These are phyloP conservation scores for Eumeta japonica DNA, from an alignment of 1,140 invertebrate species.

Conservation along the genomic window DNA sequence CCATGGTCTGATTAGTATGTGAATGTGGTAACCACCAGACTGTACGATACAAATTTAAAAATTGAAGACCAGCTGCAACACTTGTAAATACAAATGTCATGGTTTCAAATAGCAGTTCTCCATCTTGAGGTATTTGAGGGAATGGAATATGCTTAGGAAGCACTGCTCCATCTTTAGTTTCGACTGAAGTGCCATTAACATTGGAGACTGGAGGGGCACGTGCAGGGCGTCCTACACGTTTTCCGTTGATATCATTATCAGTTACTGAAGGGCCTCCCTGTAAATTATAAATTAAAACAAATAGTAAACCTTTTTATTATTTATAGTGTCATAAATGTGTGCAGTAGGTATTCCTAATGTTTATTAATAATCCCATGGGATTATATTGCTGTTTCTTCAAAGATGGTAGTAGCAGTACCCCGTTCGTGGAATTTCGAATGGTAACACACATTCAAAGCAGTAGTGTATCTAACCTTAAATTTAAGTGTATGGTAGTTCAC, in stretches of 20 bases:
- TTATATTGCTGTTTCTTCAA: too few species aligned
- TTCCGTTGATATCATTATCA: conserved; percentile 35
- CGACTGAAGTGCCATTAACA: conserved; percentile 12
- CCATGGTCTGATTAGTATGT: conserved; percentile 84
- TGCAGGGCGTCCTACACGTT: conserved; percentile 19
- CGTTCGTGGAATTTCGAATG: too few species aligned
- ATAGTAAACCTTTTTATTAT: too few species aligned
- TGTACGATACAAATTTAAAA: conserved; percentile 91
- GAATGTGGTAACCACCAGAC: conserved; percentile 97
- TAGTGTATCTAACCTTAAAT: too few species aligned
- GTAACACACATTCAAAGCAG: too few species aligned
- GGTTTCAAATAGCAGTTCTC: conserved; percentile 82
- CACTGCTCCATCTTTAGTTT: conserved; percentile 25
- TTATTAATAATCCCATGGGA: too few species aligned
- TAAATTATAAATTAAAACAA: conserved; percentile 6
- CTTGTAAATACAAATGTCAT: conserved; percentile 80
- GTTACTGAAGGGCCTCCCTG: conserved; percentile 22
- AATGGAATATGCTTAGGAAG: conserved; percentile 80
- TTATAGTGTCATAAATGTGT: too few species aligned
- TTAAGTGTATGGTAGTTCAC: too few species aligned
- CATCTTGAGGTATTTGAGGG: conserved; percentile 80
- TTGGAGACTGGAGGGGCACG: conserved; percentile 13
- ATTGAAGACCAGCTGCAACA: conserved; percentile 76
- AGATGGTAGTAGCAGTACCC: too few species aligned
- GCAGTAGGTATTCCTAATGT: too few species aligned